phyloP scores from a whole-genome alignment of 2,888 invertebrate species.

The Amphipyra berbera region DNA sequence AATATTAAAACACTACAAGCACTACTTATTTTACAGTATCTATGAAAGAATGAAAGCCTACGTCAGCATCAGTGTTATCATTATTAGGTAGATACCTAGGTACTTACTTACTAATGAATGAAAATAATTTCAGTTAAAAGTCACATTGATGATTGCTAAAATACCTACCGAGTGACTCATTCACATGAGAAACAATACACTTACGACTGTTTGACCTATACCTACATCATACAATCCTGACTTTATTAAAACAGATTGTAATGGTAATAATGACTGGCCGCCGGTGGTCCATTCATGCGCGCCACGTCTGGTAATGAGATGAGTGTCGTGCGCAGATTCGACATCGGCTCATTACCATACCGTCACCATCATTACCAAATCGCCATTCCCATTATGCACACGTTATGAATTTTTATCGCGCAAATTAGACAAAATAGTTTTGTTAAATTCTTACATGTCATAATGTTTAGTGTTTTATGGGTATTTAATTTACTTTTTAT shows the following conservation, averaged over 20 bases:
- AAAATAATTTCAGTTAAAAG: too few species aligned
- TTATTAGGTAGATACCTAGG: too few species aligned
- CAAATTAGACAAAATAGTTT: conserved; percentile 46
- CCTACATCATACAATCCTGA: conserved; percentile 35
- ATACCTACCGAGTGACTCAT: conserved; percentile 13
- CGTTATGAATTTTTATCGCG: conserved; percentile 48
- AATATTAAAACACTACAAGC: too few species aligned
- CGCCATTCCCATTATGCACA: conserved; percentile 36
- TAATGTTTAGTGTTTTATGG: conserved; percentile 39
- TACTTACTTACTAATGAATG: too few species aligned
- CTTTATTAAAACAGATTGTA: conserved; percentile 50
- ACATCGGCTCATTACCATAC: conserved; percentile 54
- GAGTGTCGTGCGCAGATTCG: conserved; percentile 55
- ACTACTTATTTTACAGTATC: too few species aligned
- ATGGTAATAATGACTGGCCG: conserved; percentile 55
- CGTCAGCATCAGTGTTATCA: too few species aligned
- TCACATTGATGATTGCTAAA: too few species aligned
- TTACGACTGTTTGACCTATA: conserved; percentile 12
- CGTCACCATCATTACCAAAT: conserved; percentile 49
- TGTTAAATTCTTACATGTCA: conserved; percentile 24
- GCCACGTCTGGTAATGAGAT: conserved; percentile 59
- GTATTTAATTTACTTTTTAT: conserved; percentile 56
- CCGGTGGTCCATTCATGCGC: conserved; percentile 62
- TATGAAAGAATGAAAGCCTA: too few species aligned
- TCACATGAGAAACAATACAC: conserved; percentile 28